Evolutionary conservation across 2,888 invertebrate genomes (phyloP), one percentile per base, ranked within the genome.

Genomic region (Anagyrus pseudococci): DNA sequence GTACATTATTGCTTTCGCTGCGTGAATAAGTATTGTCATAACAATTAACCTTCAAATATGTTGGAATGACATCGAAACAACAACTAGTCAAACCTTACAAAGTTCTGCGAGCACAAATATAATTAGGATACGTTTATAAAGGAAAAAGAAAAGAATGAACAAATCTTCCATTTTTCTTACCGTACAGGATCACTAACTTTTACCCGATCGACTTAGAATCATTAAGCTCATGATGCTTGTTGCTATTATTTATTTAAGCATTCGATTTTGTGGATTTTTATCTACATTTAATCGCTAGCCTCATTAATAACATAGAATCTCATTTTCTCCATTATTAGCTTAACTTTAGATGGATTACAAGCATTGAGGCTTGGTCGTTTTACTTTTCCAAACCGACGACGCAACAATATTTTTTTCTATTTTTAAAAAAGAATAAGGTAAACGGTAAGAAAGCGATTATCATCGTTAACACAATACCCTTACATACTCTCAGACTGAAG

Each of bases 61-160:
- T 66, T 71, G 58, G 74, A 75, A 73, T 72, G 70, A 72, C 67
- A 74, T 71, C 73, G 71, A 71, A 73, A 77, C 74, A 71, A 75
- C 56, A 55, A 77, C 78, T 79, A 79, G 78, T 79, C 79, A 78
- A 60, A 74, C 71, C 67, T 64, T 71, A 74, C 69, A 69, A 71
- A 73, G 73, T 77, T 75, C 69, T 74, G 72, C 72, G 71, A 76
- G 77, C 78, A 79, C 76, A 78, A 78, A 78, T 76, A 73, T 72
- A 67, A 70, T 70, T 69, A 72, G 68, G 64, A 60, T 66, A 56
- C 53, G 53, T 68, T 67, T 41, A 59, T 46, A 1, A 22, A 62
- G 44, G 53, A 41, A 54, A 1, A 22, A 62, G 44, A 57, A 41
- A 54, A 48, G 52, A 41, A 44, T 19, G 2, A 37, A 37, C 19